phyloP scores from a whole-genome alignment of 2,888 invertebrate genomes.

The Diogma glabrata region DNA sequence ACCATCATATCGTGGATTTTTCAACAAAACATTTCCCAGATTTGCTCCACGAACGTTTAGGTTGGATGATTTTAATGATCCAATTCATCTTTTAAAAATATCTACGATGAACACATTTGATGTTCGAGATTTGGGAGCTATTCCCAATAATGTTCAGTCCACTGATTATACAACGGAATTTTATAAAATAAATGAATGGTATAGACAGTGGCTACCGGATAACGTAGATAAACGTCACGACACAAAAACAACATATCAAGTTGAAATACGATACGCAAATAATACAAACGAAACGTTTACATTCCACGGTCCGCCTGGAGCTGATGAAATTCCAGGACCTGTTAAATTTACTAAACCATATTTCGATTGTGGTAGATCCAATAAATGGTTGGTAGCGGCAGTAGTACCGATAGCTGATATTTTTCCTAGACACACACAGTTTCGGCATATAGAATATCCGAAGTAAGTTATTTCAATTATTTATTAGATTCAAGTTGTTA shows the following conservation, averaged over 20 bases:
- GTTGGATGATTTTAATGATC: slow-evolving; percentile 89
- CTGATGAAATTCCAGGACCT: slow-evolving; percentile 84
- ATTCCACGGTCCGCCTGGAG: slow-evolving; percentile 88
- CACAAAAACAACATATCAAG: slow-evolving; percentile 84
- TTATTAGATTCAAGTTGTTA: background rate
- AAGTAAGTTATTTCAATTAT: slow-evolving; percentile 47
- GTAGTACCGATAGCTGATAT: slow-evolving; percentile 93
- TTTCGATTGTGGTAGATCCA: slow-evolving; percentile 90
- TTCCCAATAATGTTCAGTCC: slow-evolving; percentile 63
- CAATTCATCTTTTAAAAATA: slow-evolving; percentile 58
- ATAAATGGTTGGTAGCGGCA: slow-evolving; percentile 91
- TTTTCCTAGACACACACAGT: slow-evolving; percentile 85
- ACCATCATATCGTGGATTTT: slow-evolving; percentile 87
- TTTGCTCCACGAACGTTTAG: slow-evolving; percentile 91
- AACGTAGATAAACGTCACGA: slow-evolving; percentile 70
- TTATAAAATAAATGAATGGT: slow-evolving; percentile 92
- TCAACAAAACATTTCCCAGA: slow-evolving; percentile 87
- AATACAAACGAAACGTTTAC: slow-evolving; percentile 93
- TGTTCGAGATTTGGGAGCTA: slow-evolving; percentile 75
- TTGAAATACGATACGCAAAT: slow-evolving; percentile 87
- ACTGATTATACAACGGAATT: slow-evolving; percentile 83
- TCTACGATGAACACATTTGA: slow-evolving; percentile 80
- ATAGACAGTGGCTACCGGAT: slow-evolving; percentile 83
- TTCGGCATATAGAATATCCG: slow-evolving; percentile 86
- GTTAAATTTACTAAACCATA: slow-evolving; percentile 91